Base-by-base conservation (phyloP, 2,797 vertebrate species). In the Spinus olivaceus region DNA sequence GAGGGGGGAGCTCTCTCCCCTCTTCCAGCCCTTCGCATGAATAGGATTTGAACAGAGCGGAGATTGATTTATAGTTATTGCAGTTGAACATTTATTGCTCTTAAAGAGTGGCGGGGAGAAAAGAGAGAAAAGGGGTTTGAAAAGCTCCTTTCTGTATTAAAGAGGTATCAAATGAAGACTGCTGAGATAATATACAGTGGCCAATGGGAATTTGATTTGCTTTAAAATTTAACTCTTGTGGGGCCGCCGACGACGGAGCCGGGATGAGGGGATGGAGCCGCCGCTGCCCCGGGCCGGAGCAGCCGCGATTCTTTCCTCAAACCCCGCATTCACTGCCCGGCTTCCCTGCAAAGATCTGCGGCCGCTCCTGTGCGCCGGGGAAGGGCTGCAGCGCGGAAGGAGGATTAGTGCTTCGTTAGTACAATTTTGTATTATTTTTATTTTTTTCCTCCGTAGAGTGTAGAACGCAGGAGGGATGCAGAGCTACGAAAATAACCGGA, bases 1-100 rank as follows among this genome's bases (percentile, higher is more conserved):
- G 76, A 51, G 84, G 84, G 83, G 91, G 90, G 83, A 88, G 89
- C 97, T 97, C 96, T 96, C 96, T 96, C 98, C 97, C 97, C 98
- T 98, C 98, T 97, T 97, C 95, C 94, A 96, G 98, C 97, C 97
- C 97, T 95, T 96, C 92, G 92, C 96, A 97, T 98, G 97, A 98
- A 98, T 97, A 97, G 98, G 98, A 98, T 97, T 98, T 97, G 98
- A 98, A 98, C 98, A 98, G 98, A 96, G 97, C 98, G 97, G 97
- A 98, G 98, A 98, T 98, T 98, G 98, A 98, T 98, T 98, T 98
- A 98, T 98, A 98, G 98, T 98, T 98, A 98, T 98, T 97, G 98
- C 98, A 97, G 97, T 98, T 97, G 98, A 98, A 98, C 98, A 98
- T 98, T 98, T 98, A 98, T 98, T 97, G 96, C 98, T 97, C 96